Percentiles rank a stretch among this genome's conserved stretches.
Conservation (phyloP, 2,888 invertebrate species). For the Acleris holmiana region DNA sequence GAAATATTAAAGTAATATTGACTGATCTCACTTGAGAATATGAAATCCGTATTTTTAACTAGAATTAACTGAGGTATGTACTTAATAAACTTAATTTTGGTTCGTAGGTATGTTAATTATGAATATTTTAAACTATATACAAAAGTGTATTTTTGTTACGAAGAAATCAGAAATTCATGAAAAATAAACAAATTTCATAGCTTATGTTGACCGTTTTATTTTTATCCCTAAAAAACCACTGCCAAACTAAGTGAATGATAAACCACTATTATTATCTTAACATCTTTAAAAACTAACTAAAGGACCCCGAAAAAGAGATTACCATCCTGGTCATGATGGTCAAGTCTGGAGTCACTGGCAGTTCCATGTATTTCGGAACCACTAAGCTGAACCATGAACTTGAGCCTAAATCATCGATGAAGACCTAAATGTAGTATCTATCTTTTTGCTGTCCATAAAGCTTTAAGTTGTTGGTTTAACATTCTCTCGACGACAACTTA, state of each 20-base stretch:
- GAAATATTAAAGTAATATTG: slow-evolving; percentile 43
- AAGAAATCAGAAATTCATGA: slow-evolving; percentile 35
- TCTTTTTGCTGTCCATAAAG: too few species aligned
- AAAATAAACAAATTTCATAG: slow-evolving; percentile 36
- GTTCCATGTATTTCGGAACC: too few species aligned
- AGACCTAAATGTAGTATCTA: too few species aligned
- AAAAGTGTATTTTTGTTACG: slow-evolving; percentile 38
- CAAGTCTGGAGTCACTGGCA: too few species aligned
- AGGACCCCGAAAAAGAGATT: too few species aligned
- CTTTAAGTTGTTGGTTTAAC: too few species aligned
- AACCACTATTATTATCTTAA: neutral
- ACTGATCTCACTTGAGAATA: slow-evolving; percentile 74
- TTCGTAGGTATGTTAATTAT: slow-evolving; percentile 23
- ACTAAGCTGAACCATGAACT: too few species aligned
- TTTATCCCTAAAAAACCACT: neutral
- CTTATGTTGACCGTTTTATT: slow-evolving; percentile 20
- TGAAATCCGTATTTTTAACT: slow-evolving; percentile 43
- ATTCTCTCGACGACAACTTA: too few species aligned
- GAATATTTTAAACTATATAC: slow-evolving; percentile 31
- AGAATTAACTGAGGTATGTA: slow-evolving; percentile 26
- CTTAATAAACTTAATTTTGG: slow-evolving; percentile 26
- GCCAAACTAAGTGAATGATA: too few species aligned
- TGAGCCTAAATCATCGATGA: too few species aligned
- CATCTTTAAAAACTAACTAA: slow-evolving; percentile 8
- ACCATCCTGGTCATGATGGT: too few species aligned